Conservation (phyloP, 1,140 invertebrate genomes). For the Cydia pomonella region DNA sequence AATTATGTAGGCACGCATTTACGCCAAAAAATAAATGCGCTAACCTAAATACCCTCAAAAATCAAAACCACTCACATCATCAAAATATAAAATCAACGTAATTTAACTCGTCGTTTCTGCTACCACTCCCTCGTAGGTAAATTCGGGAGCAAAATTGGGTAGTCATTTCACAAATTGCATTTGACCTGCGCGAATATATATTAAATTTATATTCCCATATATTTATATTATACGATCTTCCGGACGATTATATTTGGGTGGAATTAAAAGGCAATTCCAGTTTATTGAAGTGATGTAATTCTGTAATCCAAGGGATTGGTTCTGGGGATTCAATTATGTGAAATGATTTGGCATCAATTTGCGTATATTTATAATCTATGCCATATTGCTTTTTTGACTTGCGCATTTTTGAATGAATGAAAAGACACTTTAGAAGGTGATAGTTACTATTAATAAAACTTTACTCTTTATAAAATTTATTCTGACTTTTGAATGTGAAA, state of each 20-base stretch:
- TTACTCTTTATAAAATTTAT: no score
- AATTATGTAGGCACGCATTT: no score
- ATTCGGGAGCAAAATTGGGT: slow-evolving; percentile 60
- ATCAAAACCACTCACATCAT: background rate
- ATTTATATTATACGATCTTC: background rate
- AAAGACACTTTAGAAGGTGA: no score
- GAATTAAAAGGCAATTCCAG: background rate
- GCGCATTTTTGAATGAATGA: background rate
- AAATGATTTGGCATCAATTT: slow-evolving; percentile 14
- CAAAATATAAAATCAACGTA: slow-evolving; percentile 4
- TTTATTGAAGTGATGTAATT: slow-evolving; percentile 16
- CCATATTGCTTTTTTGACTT: background rate
- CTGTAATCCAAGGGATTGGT: slow-evolving; percentile 5
- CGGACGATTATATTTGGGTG: slow-evolving; percentile 4
- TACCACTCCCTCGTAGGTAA: slow-evolving; percentile 42
- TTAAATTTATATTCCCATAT: slow-evolving; percentile 51
- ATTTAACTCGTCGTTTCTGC: background rate
- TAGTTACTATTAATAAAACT: no score
- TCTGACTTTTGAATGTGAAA: no score
- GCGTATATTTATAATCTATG: background rate
- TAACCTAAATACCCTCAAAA: no score
- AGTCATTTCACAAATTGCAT: slow-evolving; percentile 68
- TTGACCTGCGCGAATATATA: slow-evolving; percentile 45
- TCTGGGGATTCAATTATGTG: slow-evolving; percentile 6
- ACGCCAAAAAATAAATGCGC: no score